These are phyloP conservation scores for Garrulus glandarius DNA, from an alignment of 2,797 vertebrate genomes.

Conservation along the genomic window DNA sequence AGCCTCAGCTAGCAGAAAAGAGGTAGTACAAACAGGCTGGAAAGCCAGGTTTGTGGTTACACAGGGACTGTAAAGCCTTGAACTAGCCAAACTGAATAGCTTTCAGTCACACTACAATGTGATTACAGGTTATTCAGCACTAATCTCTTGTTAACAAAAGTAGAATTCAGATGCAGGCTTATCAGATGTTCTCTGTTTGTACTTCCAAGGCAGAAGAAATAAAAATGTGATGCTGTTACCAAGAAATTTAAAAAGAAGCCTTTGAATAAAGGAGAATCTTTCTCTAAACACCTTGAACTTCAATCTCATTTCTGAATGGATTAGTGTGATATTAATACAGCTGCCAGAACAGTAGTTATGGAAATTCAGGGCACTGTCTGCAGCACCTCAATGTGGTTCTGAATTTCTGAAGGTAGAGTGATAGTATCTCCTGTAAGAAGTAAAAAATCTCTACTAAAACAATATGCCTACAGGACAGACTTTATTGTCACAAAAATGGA, in stretches of 20 bases:
- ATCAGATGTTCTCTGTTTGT: neutral
- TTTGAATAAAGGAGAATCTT: neutral
- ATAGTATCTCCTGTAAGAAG: neutral
- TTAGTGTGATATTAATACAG: neutral
- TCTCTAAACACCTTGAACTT: neutral
- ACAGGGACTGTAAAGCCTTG: neutral
- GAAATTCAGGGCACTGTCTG: neutral
- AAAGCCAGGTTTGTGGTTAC: conserved; percentile 10
- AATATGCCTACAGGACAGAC: neutral
- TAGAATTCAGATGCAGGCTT: neutral
- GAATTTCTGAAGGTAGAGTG: neutral
- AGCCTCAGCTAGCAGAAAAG: neutral
- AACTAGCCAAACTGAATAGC: neutral
- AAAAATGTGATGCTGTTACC: neutral
- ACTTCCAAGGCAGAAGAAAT: neutral
- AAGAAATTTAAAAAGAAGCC: neutral
- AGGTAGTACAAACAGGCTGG: neutral
- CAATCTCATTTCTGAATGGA: neutral
- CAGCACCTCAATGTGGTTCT: neutral
- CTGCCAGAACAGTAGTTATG: neutral
- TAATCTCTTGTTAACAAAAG: neutral
- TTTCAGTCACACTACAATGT: neutral
- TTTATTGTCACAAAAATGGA: neutral
- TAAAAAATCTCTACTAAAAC: neutral
- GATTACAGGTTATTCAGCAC: neutral